Base-by-base conservation (phyloP, 1,140 invertebrate species). In the Drosophila dunni region DNA sequence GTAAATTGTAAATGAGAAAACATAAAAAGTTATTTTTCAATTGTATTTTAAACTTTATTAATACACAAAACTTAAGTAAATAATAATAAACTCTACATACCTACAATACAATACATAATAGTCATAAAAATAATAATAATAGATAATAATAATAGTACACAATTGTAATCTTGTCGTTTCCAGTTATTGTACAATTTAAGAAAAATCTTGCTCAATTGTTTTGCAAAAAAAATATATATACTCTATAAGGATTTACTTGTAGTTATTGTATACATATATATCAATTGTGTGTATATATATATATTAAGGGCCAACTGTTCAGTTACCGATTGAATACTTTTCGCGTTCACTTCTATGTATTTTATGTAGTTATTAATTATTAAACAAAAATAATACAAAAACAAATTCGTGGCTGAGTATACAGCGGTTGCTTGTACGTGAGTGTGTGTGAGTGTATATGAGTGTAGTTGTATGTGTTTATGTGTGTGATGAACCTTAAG, bases 21-120 rank as follows among this genome's bases (percentile, higher is more conserved):
- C 38, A 20, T 15, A 66, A 56, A 69, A 56, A 29, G 34, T 78
- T 70, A 75, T 78, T 88, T 88, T 89, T 88, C 68, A 89, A 89
- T 83, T 78, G 80, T 86, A 78, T 88, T 89, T 88, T 75, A 78
- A 75, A 71, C 53, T 79, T 83, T 88, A 84, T 88, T 88, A 89
- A 88, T 88, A 88, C 84, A 89, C 84, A 89, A 89, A 89, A 86
- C 85, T 89, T 89, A 89, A 70, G 67, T 81, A 75, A 70, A 67
- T 74, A 90, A 85, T 84, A 90, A 81, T 90, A 90, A 90, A 90
- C 78, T 90, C 88, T 90, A 90, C 88, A 90, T 90, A 90, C 88
- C 88, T 91, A 90, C 88, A 90, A 83, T 88, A 88, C 83, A 88
- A 88, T 88, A 89, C 84, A 86, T 89, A 89, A 88, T 88, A 88